Evolutionary conservation across 2,797 vertebrate genomes (phyloP).

Genomic region (Cuculus canorus): DNA sequence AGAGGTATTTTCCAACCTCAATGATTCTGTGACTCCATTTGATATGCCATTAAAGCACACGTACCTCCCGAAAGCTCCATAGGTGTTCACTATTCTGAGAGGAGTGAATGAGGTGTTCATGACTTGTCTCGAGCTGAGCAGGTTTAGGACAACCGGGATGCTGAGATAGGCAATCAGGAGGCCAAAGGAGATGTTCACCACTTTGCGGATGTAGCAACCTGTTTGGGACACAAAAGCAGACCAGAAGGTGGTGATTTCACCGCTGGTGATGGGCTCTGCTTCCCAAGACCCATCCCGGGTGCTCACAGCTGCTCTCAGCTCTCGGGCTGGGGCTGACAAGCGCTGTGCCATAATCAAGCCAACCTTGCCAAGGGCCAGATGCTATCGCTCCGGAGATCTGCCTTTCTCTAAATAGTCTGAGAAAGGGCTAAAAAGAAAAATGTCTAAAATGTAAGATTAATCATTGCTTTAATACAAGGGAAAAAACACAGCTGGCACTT

Average conservation of each 20-base stretch:
- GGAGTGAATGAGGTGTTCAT: constrained; percentile 96
- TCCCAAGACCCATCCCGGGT: background rate
- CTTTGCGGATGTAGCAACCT: constrained; percentile 83
- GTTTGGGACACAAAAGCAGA: background rate
- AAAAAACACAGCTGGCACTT: constrained; percentile 1
- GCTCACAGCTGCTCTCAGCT: background rate
- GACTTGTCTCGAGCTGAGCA: constrained; percentile 87
- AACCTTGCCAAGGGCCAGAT: background rate
- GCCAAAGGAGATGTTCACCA: constrained; percentile 83
- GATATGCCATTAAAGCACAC: fast-evolving
- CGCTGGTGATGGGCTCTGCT: background rate
- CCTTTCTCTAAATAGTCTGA: constrained; percentile 62
- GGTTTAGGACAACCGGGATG: constrained; percentile 89
- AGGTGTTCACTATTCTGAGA: constrained; percentile 94
- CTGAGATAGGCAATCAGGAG: constrained; percentile 89
- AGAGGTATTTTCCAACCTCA: too few species aligned
- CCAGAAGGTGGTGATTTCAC: background rate
- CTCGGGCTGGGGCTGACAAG: background rate
- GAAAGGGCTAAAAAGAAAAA: constrained; percentile 43
- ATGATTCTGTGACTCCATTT: too few species aligned
- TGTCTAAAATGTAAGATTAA: constrained; percentile 34
- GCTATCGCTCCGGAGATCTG: constrained; percentile 1
- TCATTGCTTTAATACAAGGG: background rate
- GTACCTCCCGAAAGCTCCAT: constrained; percentile 96
- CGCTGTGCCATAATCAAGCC: fast-evolving